Conservation (phyloP, 2,888 invertebrate genomes). For the Drosophila limbata region DNA sequence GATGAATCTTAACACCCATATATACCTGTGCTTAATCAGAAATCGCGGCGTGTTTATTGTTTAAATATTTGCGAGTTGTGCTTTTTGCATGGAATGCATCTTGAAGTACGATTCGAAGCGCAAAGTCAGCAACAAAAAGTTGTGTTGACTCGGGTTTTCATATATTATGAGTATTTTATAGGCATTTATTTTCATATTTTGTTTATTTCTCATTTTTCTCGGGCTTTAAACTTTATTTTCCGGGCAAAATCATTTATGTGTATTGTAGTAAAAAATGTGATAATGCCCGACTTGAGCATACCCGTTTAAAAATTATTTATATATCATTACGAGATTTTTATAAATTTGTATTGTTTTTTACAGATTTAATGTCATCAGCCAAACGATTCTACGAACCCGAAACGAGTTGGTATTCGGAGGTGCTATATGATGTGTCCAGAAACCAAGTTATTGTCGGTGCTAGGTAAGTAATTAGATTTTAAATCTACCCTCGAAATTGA, state of each 20-base stretch:
- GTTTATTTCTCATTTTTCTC: slow-evolving; percentile 30
- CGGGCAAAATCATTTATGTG: neutral
- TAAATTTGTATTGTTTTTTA: slow-evolving; percentile 9
- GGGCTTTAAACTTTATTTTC: slow-evolving; percentile 19
- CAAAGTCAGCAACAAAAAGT: slow-evolving; percentile 56
- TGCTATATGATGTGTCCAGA: slow-evolving; percentile 94
- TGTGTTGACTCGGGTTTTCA: slow-evolving; percentile 65
- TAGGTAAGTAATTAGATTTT: slow-evolving; percentile 87
- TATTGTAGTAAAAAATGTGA: neutral
- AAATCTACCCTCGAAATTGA: slow-evolving; percentile 36
- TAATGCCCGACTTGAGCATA: neutral
- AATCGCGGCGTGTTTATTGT: slow-evolving; percentile 56
- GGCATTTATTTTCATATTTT: slow-evolving; percentile 37
- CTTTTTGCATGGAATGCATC: slow-evolving; percentile 65
- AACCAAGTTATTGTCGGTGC: slow-evolving; percentile 96
- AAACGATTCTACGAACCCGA: slow-evolving; percentile 90
- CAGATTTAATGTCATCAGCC: slow-evolving; percentile 90
- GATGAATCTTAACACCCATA: slow-evolving; percentile 43
- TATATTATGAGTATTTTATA: slow-evolving; percentile 27
- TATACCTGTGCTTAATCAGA: slow-evolving; percentile 55
- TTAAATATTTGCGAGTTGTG: slow-evolving; percentile 63
- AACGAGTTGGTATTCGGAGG: slow-evolving; percentile 92
- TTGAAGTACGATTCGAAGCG: slow-evolving; percentile 51
- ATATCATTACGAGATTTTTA: neutral
- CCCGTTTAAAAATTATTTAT: neutral